Base-by-base conservation (phyloP, 2,113 vertebrate genomes). In the Rhabdornis inornatus region DNA sequence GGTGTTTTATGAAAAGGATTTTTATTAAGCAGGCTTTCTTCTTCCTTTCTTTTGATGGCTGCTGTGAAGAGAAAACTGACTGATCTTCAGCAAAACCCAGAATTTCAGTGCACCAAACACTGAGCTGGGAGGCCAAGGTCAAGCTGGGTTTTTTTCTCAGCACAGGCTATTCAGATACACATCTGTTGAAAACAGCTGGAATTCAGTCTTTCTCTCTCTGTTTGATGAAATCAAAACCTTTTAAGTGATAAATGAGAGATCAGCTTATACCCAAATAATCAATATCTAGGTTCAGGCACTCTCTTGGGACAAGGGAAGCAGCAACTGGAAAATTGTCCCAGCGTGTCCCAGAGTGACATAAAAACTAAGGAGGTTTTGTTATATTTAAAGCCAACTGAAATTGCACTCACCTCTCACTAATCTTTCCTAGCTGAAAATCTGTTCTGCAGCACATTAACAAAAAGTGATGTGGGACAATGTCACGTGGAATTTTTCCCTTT, bases 1-100 rank as follows among this genome's bases (percentile, higher is more conserved):
- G 82, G 63, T 89, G 63, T 72, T 87, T 72, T 83, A 37, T 78
- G 86, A 66, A 95, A 95, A 90, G 78, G 57, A 15, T 40, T 96
- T 95, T 92, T 94, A 72, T 96, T 92, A 80, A 92, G 77, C 68
- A 83, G 39, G 8, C 90, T 94, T 89, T 94, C 53, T 82, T 89
- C 72, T 94, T 72, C 31, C 65, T 91, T 68, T 12, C 20, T 66
- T 96, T 96, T 97, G 94, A 91, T 94, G 91, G 83, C 87, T 91
- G 89, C 94, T 96, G 89, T 66, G 93, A 96, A 85, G 66, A 90
- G 91, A 80, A 68, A 76, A 45, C 49, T 13, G 70, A 85, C 70
- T 96, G 91, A 97, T 96, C 84, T 91, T 72, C 84, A 87, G 89
- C 91, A 94, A 71, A 97, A 70, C 91, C 74, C 69, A 24, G 65